Base-by-base conservation (phyloP, 2,113 vertebrate genomes). In the Myodes glareolus region DNA sequence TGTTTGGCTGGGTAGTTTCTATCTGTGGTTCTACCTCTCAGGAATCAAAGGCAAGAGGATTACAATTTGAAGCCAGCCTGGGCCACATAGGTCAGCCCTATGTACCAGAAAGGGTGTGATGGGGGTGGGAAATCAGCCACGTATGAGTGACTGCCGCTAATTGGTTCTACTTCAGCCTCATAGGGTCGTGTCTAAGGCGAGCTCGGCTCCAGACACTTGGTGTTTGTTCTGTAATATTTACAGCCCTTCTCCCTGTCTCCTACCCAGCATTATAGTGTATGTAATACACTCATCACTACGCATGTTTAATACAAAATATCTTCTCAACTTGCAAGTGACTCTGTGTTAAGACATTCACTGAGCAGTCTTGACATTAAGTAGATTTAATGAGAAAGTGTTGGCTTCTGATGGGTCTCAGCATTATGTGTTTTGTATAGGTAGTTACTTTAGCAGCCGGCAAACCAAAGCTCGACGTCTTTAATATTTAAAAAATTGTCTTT, bases 261-360 rank as follows among this genome's bases (percentile, higher is more conserved):
- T 16, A 82, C 90, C 68, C 52, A 97, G 84, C 93, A 96, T 95
- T 86, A 92, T 96, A 97, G 97, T 98, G 96, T 95, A 61, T 97
- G 98, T 98, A 98, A 98, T 98, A 98, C 39, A 92, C 97, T 98
- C 98, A 98, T 98, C 97, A 92, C 98, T 90, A 98, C 98, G 97
- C 98, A 95, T 95, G 68, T 97, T 98, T 98, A 98, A 98, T 98
- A 98, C 98, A 98, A 98, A 98, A 98, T 94, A 97, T 65, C 96
- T 98, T 97, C 97, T 97, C 94, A 96, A 78, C 94, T 0, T 9
- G 97, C 81, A 68, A 97, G 78, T 96, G 93, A 96, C 96, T 98
- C 93, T 96, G 27, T 89, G 97, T 98, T 98, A 98, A 99, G 68
- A 73, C 92, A 94, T 95, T 98, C 98, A 95, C 94, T 96, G 95